These are phyloP conservation scores for Rhegmatorhina hoffmannsi DNA, from an alignment of 2,113 vertebrate genomes.

Conservation along the genomic window DNA sequence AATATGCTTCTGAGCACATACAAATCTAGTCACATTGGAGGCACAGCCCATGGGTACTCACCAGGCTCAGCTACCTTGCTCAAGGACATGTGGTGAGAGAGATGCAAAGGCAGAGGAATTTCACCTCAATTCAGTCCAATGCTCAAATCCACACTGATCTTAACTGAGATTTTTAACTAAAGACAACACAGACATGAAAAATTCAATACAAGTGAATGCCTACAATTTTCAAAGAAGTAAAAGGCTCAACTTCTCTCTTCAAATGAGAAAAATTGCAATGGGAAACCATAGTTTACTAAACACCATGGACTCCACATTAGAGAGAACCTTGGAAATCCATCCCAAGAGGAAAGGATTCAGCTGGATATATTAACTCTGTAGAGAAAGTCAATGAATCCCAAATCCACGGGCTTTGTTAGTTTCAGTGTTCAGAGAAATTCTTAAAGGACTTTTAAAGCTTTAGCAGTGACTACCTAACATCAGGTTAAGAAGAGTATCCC, in stretches of 20 bases:
- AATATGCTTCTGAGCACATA: background rate
- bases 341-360: background rate
- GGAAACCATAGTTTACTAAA: background rate
- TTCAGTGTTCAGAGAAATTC: background rate
- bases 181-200: background rate
- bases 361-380: background rate
- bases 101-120: background rate
- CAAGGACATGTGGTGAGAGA: rapidly evolving
- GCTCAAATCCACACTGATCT: background rate
- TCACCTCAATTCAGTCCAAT: background rate
- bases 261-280: background rate
- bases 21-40: background rate
- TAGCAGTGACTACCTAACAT: background rate
- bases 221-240: background rate
- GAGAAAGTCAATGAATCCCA: background rate
- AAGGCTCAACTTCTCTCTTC: background rate
- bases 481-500: background rate
- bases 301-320: background rate
- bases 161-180: background rate
- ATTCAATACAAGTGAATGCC: background rate
- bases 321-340: background rate
- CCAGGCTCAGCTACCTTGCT: background rate
- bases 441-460: background rate
- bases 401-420: background rate
- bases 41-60: background rate